Evolutionary conservation across 2,888 invertebrate species (phyloP), one percentile per base, ranked within the genome.

Genomic region (Microplitis manilae): DNA sequence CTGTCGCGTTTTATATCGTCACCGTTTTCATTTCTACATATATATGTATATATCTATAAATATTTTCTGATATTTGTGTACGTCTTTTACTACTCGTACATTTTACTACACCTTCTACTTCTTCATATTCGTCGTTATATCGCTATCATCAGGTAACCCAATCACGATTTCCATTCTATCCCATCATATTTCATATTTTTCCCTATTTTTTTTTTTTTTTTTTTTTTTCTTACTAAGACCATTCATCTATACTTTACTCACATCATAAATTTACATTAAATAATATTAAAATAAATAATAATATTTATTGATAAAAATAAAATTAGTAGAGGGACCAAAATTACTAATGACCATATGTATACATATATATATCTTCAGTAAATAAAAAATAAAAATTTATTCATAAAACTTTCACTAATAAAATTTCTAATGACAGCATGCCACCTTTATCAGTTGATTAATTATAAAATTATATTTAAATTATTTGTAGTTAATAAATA

Each of bases 1-100:
- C 73, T 72, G 77, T 64, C 69, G 61, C 73, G 62, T 50, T 72
- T 50, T 30, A 70, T 65, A 59, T 71, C 75, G 20, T 39, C 38
- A 50, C 50, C 50, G 50, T 50, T 50, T 50, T 13, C 13, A 50
- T 50, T 50, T 13, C 50, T 50, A 50, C 50, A 13, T 62, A 39
- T 62, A n/a, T 59, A 70, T n/a, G n/a, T n/a, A 61, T 61, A 50
- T 13, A 30, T 30, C 30, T 30, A 50, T 50, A 50, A 50, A 50
- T 50, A 50, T 50, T 13, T 50, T 50, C 30, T 30, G 30, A 30
- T 30, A 30, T 50, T 9, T 13, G 50, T 9, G 13, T 5, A 50
- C 13, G 13, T 50, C 50, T 50, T 50, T 50, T 13, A 50, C 41
- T 9, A 8, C 41, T 41, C 41, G 1, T 17, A 17, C 20, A 20